Percentiles rank a stretch among this genome's conserved stretches.
These are phyloP conservation scores for Sarcophaga caerulescens DNA, from an alignment of 2,888 invertebrate genomes.

Conservation along the genomic window DNA sequence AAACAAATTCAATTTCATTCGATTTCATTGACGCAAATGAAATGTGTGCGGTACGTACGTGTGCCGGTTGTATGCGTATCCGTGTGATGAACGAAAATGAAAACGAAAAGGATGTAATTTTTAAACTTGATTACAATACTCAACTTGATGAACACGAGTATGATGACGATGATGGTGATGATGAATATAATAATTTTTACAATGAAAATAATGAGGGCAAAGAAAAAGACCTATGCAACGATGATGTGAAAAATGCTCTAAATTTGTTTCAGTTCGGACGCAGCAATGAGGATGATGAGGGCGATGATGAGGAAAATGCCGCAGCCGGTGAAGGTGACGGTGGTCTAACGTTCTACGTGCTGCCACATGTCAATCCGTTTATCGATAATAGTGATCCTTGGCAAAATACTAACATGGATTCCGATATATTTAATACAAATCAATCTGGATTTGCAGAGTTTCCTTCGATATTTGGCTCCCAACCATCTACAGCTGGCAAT, in stretches of 20 bases:
- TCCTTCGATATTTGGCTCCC: conserved; percentile 63
- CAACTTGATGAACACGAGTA: conserved; percentile 69
- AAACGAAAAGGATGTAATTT: conserved; percentile 72
- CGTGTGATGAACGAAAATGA: conserved; percentile 57
- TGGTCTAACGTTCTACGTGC: conserved; percentile 58
- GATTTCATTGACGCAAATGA: conserved; percentile 70
- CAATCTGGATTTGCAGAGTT: conserved; percentile 76
- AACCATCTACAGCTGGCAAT: neutral
- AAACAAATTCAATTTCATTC: conserved; percentile 47
- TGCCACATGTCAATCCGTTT: conserved; percentile 61
- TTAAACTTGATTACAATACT: conserved; percentile 75
- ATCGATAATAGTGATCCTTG: conserved; percentile 73
- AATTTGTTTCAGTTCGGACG: conserved; percentile 74
- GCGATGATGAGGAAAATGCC: conserved; percentile 73
- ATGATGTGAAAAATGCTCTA: conserved; percentile 70
- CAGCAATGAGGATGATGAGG: conserved; percentile 74
- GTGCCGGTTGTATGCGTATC: conserved; percentile 11
- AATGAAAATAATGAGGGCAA: conserved; percentile 72
- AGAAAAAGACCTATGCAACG: conserved; percentile 62
- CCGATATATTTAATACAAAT: conserved; percentile 73
- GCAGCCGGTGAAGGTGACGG: conserved; percentile 67
- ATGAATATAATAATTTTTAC: conserved; percentile 66
- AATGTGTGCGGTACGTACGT: conserved; percentile 5
- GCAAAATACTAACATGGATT: conserved; percentile 75
- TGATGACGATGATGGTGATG: conserved; percentile 67